Conservation (phyloP, 2,888 invertebrate species). For the Brenthis ino region DNA sequence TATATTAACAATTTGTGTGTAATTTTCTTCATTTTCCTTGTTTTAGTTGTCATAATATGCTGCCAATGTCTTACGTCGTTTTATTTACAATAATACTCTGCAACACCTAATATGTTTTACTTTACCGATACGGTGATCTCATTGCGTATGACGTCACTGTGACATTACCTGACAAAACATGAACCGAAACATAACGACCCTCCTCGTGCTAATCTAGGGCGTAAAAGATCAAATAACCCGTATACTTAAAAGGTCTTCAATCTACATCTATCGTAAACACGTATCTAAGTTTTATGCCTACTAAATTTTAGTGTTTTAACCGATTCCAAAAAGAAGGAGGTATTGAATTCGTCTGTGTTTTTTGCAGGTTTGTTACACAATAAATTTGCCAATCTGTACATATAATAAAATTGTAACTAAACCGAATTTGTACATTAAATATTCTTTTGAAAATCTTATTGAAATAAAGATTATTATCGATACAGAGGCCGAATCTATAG, state of each 20-base stretch:
- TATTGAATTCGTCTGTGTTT: no score
- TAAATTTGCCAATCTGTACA: no score
- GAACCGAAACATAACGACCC: constrained; percentile 28
- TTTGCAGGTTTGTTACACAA: no score
- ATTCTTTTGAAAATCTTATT: no score
- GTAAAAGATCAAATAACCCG: constrained; percentile 18
- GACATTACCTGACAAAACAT: constrained; percentile 19
- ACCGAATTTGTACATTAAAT: no score
- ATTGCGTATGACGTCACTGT: constrained; percentile 27
- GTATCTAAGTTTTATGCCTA: background rate
- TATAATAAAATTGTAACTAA: no score
- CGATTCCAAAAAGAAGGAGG: no score
- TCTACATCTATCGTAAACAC: background rate
- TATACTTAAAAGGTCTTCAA: constrained; percentile 17
- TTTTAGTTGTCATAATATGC: no score
- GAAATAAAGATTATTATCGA: no score
- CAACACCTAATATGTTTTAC: background rate
- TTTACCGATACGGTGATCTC: constrained; percentile 22
- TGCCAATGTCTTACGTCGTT: background rate
- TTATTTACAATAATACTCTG: background rate
- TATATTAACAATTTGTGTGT: no score
- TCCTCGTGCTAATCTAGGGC: constrained; percentile 20
- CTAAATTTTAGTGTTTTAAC: background rate
- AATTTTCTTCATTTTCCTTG: no score
- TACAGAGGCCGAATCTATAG: no score